Percentiles rank a stretch among this genome's conserved stretches.
These are phyloP conservation scores for Ennomos quercinarius DNA, from an alignment of 2,888 invertebrate genomes.

Conservation along the genomic window DNA sequence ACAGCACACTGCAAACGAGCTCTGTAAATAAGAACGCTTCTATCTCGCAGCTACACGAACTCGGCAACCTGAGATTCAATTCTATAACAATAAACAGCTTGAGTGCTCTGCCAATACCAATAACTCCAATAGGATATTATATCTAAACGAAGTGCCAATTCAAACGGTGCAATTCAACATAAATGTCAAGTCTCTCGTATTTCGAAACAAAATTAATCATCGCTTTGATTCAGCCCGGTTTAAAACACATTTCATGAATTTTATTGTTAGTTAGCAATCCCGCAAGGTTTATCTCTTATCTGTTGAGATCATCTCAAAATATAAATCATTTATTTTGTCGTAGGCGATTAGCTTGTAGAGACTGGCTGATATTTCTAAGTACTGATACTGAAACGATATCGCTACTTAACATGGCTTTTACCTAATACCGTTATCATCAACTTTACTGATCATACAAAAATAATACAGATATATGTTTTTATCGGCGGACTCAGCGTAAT, in stretches of 20 bases:
- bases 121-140: slow-evolving; percentile 20
- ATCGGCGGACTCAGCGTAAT: slow-evolving; percentile 61
- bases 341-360: slow-evolving; percentile 52
- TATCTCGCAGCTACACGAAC: slow-evolving; percentile 45
- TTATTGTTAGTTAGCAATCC: slow-evolving; percentile 4
- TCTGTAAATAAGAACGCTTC: slow-evolving; percentile 68
- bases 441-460: slow-evolving; percentile 65
- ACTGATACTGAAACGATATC: slow-evolving; percentile 41
- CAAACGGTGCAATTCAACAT: slow-evolving; percentile 7
- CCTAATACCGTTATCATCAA: slow-evolving; percentile 61
- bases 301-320: slow-evolving; percentile 40
- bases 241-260: slow-evolving; percentile 9
- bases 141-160: slow-evolving; percentile 3
- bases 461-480: slow-evolving; percentile 57
- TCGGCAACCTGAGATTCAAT: slow-evolving; percentile 25
- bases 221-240: slow-evolving; percentile 18
- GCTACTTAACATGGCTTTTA: slow-evolving; percentile 52
- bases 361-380: slow-evolving; percentile 49
- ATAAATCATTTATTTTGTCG: slow-evolving; percentile 50
- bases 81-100: slow-evolving; percentile 34
- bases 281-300: slow-evolving; percentile 36
- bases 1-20: slow-evolving; percentile 67
- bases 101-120: slow-evolving; percentile 24
- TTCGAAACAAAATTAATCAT: slow-evolving; percentile 15
- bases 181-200: slow-evolving; percentile 19